Percentiles rank a stretch among this genome's conserved stretches.
phyloP scores from a whole-genome alignment of 2,888 invertebrate genomes.

The Ypsolopha scabrella region DNA sequence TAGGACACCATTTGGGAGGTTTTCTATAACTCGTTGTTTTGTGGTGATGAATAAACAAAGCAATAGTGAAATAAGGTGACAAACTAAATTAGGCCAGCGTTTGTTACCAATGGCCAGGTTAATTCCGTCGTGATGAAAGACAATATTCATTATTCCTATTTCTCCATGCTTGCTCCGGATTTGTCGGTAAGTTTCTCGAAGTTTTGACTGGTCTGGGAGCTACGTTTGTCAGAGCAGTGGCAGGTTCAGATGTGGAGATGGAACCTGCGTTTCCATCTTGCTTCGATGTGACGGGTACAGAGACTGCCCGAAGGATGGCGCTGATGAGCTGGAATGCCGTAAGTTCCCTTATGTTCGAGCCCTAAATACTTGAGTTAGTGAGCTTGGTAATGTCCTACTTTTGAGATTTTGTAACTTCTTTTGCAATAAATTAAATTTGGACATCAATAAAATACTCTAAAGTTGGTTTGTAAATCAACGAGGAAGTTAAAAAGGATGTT shows the following conservation, averaged over 20 bases:
- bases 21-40: too few species aligned
- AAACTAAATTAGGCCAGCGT: too few species aligned
- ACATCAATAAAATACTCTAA: neutral
- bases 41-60: too few species aligned
- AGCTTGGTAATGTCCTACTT: too few species aligned
- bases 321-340: slow-evolving; percentile 75
- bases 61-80: too few species aligned
- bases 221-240: slow-evolving; percentile 59
- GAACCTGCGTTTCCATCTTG: slow-evolving; percentile 77
- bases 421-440: slow-evolving; percentile 6
- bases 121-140: neutral
- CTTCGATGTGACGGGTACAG: slow-evolving; percentile 79
- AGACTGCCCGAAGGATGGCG: slow-evolving; percentile 77
- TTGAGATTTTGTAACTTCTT: too few species aligned
- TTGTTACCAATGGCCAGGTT: too few species aligned
- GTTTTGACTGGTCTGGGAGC: slow-evolving; percentile 39
- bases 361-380: too few species aligned
- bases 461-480: neutral
- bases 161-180: slow-evolving; percentile 30
- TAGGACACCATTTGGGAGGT: too few species aligned
- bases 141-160: neutral
- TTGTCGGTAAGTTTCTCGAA: slow-evolving; percentile 44
- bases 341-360: slow-evolving; percentile 33
- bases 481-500: too few species aligned
- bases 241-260: slow-evolving; percentile 79